These are phyloP conservation scores for Champsocephalus esox DNA, from an alignment of 2,797 vertebrate genomes.

Conservation along the genomic window DNA sequence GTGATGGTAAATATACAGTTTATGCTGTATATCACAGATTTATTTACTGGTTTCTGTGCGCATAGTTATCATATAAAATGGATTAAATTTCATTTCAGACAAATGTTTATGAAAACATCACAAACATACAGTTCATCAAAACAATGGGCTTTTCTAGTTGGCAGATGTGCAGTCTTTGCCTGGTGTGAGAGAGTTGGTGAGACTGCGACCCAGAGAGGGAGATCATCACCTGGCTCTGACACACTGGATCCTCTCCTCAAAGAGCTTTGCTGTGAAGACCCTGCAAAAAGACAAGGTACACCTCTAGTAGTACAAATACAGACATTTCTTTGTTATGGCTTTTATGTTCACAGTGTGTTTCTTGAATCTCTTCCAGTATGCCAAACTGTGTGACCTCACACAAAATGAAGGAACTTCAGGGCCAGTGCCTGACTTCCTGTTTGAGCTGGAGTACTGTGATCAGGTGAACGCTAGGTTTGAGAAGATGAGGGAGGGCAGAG, in stretches of 20 bases:
- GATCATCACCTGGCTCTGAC: conserved; percentile 88
- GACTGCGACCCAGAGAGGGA: conserved; percentile 82
- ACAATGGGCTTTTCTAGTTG: conserved; percentile 79
- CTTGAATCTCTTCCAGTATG: conserved; percentile 81
- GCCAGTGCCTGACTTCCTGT: conserved; percentile 93
- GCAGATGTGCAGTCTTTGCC: conserved; percentile 89
- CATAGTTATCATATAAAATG: background rate
- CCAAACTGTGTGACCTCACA: conserved; percentile 90
- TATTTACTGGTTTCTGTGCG: background rate
- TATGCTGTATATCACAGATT: background rate
- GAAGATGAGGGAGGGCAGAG: conserved; percentile 88
- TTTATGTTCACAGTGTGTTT: conserved; percentile 8
- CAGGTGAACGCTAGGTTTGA: conserved; percentile 92
- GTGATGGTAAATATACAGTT: background rate
- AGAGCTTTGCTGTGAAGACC: conserved; percentile 91
- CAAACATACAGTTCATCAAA: too few relatives aligned
- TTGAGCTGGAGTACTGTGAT: conserved; percentile 93
- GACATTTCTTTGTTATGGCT: background rate
- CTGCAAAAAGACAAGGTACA: conserved; percentile 90
- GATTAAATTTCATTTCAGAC: background rate
- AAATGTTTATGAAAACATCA: background rate
- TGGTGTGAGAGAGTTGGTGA: conserved; percentile 90
- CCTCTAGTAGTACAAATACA: background rate
- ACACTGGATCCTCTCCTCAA: conserved; percentile 95
- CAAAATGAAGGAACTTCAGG: conserved; percentile 83